Conservation (phyloP, 2,797 vertebrate genomes). For the Sphenodon punctatus region DNA sequence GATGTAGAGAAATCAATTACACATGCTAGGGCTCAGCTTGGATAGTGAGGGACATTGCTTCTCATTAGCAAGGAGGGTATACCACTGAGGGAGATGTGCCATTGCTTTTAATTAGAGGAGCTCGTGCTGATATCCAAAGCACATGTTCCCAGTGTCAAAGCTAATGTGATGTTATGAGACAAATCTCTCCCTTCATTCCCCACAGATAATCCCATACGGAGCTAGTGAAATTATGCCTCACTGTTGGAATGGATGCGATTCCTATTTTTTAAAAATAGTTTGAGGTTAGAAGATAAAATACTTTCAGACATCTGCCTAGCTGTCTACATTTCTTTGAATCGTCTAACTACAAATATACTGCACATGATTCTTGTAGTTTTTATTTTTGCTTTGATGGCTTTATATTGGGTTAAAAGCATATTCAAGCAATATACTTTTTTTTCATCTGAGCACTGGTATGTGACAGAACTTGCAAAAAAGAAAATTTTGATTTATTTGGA, state of each 20-base stretch:
- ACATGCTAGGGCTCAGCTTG: not conserved
- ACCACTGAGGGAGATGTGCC: not conserved
- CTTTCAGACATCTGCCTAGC: not conserved
- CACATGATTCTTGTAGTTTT: not conserved
- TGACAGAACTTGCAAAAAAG: no score
- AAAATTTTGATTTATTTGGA: no score
- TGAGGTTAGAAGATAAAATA: not conserved
- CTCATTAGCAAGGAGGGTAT: not conserved
- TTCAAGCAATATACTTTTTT: no score
- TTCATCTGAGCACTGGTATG: no score
- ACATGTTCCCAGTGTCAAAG: not conserved
- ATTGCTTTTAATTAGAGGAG: slow-evolving; percentile 20
- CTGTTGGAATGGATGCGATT: not conserved
- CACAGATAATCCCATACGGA: not conserved
- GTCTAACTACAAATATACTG: not conserved
- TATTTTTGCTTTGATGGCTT: not conserved
- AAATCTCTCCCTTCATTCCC: not conserved
- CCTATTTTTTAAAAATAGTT: not conserved
- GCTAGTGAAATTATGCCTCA: not conserved
- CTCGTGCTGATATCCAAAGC: slow-evolving; percentile 16
- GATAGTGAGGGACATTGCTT: not conserved
- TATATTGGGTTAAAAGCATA: not conserved
- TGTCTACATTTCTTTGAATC: not conserved
- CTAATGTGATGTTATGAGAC: not conserved
- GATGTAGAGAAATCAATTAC: not conserved